Percentiles rank a stretch among this genome's conserved stretches.
phyloP scores from a whole-genome alignment of 2,113 vertebrate species.

The Thamnophis sirtalis region DNA sequence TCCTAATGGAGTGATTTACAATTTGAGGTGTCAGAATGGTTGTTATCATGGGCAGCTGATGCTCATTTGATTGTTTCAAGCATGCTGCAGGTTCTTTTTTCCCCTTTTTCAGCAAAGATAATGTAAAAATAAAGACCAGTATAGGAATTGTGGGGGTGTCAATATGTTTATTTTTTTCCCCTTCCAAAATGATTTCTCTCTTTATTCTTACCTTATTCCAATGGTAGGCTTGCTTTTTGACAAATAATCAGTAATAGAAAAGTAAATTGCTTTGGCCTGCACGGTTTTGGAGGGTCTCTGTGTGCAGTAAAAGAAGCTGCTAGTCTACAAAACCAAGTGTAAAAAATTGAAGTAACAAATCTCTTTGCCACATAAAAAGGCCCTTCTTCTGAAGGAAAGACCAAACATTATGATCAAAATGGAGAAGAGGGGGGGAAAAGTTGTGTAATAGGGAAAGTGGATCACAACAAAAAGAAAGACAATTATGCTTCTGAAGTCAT shows the following conservation, averaged over 20 bases:
- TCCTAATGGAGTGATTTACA: conserved; percentile 38
- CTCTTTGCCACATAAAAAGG: neutral
- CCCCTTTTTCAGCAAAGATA: conserved; percentile 23
- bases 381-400: neutral
- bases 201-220: neutral
- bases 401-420: neutral
- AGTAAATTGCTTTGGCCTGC: neutral
- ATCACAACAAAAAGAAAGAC: neutral
- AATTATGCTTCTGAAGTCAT: neutral
- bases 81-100: neutral
- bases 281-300: neutral
- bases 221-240: neutral
- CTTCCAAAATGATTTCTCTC: neutral
- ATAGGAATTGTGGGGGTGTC: conserved; percentile 7
- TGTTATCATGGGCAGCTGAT: conserved; percentile 30
- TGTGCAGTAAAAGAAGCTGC: neutral
- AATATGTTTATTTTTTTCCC: neutral
- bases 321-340: neutral
- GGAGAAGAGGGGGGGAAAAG: neutral
- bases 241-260: neutral
- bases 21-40: conserved; percentile 42
- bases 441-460: no score
- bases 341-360: neutral
- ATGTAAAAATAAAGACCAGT: conserved; percentile 20
- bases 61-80: conserved; percentile 33